Conservation (phyloP, 1,140 invertebrate genomes). For the Bombus confusus region DNA sequence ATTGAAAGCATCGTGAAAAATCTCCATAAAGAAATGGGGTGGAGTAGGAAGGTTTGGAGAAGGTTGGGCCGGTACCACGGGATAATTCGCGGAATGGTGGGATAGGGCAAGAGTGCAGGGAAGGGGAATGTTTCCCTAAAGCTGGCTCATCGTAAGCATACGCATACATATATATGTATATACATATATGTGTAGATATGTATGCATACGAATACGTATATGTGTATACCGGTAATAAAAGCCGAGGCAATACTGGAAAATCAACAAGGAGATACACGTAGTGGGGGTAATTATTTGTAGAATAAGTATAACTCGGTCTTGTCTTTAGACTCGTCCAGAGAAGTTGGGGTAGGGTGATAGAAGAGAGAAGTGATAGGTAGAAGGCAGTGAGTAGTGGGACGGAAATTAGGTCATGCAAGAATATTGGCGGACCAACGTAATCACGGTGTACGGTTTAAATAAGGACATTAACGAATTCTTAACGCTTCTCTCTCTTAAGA, state of each 20-base stretch:
- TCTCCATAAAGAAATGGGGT: background rate
- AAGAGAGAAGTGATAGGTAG: background rate
- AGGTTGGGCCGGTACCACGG: background rate
- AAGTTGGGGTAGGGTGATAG: background rate
- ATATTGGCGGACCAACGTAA: constrained; percentile 50
- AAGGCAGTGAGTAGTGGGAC: background rate
- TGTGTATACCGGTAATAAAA: constrained; percentile 14
- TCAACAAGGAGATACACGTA: background rate
- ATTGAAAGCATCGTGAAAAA: constrained; percentile 34
- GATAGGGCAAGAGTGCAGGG: background rate
- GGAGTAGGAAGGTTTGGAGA: too few species aligned
- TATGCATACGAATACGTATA: background rate
- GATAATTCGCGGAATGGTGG: background rate
- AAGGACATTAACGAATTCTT: constrained; percentile 39
- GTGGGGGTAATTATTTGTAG: constrained; percentile 30
- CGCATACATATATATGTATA: background rate
- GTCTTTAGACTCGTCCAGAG: background rate
- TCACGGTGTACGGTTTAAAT: constrained; percentile 41
- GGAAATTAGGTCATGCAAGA: constrained; percentile 54
- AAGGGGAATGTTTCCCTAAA: constrained; percentile 7
- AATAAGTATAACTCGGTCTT: constrained; percentile 17
- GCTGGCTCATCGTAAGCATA: background rate
- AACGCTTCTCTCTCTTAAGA: constrained; percentile 19
- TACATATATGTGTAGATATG: too few species aligned
- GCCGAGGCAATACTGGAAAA: background rate